Conservation (phyloP, 2,888 invertebrate species). For the Diplolepis rosae region DNA sequence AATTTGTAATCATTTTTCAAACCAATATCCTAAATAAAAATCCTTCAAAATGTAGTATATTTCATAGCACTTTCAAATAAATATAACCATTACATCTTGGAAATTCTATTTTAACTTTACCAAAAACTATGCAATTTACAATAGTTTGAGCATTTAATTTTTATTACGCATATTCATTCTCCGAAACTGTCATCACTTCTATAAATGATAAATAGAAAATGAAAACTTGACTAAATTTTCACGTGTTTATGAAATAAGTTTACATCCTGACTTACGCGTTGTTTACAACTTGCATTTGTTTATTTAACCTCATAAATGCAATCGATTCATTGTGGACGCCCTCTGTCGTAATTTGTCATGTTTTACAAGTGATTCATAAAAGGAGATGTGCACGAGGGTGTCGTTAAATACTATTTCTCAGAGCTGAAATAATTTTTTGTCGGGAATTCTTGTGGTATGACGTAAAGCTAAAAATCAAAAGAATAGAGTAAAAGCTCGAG, state of each 20-base stretch:
- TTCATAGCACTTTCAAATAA: no score
- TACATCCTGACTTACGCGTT: background rate
- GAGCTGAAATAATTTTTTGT: conserved; percentile 1
- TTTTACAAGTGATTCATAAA: conserved; percentile 28
- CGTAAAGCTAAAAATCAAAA: conserved; percentile 15
- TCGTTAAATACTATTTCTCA: conserved; percentile 19
- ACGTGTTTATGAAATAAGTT: no score
- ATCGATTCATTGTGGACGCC: conserved; percentile 10
- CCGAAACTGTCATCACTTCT: no score
- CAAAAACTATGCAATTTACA: no score
- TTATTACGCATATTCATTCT: no score
- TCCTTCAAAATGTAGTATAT: background rate
- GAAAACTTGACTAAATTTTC: no score
- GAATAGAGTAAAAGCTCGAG: conserved; percentile 25
- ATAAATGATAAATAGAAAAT: no score
- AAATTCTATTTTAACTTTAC: no score
- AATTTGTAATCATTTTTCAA: no score
- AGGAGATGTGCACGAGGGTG: conserved; percentile 23
- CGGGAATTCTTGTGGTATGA: conserved; percentile 1
- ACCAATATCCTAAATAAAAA: background rate
- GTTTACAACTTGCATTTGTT: conserved; percentile 13
- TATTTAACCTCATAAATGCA: conserved; percentile 13
- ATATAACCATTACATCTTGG: no score
- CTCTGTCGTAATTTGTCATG: conserved; percentile 18
- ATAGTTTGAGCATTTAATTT: no score